Base-by-base conservation (phyloP, 2,797 vertebrate genomes). In the Luscinia megarhynchos region DNA sequence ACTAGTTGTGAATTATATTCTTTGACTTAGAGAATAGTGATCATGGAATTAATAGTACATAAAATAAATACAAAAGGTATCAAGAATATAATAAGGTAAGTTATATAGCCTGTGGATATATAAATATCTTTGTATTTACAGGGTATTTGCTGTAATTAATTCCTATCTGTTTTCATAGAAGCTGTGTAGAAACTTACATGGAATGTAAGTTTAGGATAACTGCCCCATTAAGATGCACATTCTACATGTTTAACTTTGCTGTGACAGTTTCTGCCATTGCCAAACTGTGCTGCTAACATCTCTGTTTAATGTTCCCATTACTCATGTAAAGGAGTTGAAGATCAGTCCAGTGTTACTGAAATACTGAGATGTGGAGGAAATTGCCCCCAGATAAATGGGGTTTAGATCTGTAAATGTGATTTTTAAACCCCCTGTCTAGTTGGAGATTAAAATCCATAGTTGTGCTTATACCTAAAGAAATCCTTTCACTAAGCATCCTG, bases 401-500 rank as follows among this genome's bases (percentile, higher is more conserved):
- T 70, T 93, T 74, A 74, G 55, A 45, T 80, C 11, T 12, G 45
- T 66, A 78, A 84, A 22, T 26, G 5, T 17, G 34, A 62, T 73
- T 84, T 92, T 84, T 29, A 66, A 87, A 43, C 8, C 11, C 24
- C 4, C 19, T 32, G 8, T 54, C 51, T 67, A n/a, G 20, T 2
- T 74, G 73, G 68, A 89, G 53, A 70, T 74, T 36, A 63, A 77
- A 87, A 87, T 63, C 36, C 59, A 29, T 51, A 29, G 18, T 15
- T 92, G 61, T 79, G 30, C 27, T 91, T 59, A 53, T 67, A 26
- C 53, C 48, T 76, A 24, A 57, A 85, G 78, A 73, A 55, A 43
- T 63, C 27, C 36, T 72, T 2, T 0, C 19, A 7, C 0, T n/a
- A 53, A 58, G 36, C 36, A 38, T 61, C 51, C 36, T 26, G 7